Base-by-base conservation (phyloP, 2,888 invertebrate genomes). In the Argyresthia goedartella region DNA sequence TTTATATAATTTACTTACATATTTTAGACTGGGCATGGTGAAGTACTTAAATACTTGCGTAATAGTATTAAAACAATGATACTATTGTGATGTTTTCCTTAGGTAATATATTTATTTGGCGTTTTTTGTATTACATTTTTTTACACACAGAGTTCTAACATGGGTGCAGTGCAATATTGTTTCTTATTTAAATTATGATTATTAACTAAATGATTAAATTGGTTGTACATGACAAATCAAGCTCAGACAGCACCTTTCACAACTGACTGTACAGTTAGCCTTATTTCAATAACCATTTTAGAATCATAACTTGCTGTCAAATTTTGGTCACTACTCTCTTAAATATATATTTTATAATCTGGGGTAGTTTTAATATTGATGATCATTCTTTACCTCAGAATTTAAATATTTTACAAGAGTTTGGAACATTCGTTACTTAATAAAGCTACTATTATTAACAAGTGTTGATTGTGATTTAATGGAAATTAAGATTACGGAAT, bases 361-460 rank as follows among this genome's bases (percentile, higher is more conserved):
- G 2, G 25, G 6, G 25, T 25, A 6, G 25, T 25, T 25, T 25
- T 25, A 54, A 57, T 55, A 57, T 60, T 61, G 55, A 55, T 59
- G 56, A 55, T 54, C 54, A 56, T 15, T 46, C 2, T n/a, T 39
- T 39, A 44, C 36, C 65, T 60, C 25, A 25, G 63, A 61, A 65
- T 63, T 67, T 69, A 62, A 70, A 67, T 71, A 70, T 71, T 72
- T 70, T 72, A 66, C 65, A 74, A 73, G 67, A 66, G 67, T 60
- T 62, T 59, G 55, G 61, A 58, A 62, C 71, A 60, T 51, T 46
- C 42, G 49, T 52, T 48, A 53, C 50, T 54, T 54, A 51, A 46
- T 52, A 52, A 53, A 54, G 50, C 13, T 54, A 53, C 53, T 50
- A 45, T n/a, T n/a, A 51, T 55, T 48, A 52, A 52, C 51, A 52